These are phyloP conservation scores for Philaethria dido DNA, from an alignment of 2,888 invertebrate genomes.

Conservation along the genomic window DNA sequence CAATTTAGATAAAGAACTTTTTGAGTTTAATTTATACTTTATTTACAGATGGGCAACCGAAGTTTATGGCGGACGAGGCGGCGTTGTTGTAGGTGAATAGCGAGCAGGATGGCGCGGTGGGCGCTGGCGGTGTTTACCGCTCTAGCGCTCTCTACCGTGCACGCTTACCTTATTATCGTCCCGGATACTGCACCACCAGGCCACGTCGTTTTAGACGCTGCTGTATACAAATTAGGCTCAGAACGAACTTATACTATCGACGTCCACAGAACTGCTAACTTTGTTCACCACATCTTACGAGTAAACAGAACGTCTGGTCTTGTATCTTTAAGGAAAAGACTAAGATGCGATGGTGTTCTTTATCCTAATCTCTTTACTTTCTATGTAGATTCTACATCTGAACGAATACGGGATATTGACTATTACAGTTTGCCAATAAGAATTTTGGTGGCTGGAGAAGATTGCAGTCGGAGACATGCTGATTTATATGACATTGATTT, in stretches of 20 bases:
- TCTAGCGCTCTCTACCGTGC: slow-evolving; percentile 61
- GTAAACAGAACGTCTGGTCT: slow-evolving; percentile 90
- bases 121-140: slow-evolving; percentile 60
- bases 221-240: slow-evolving; percentile 91
- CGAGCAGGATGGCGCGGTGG: slow-evolving; percentile 60
- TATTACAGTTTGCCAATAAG: slow-evolving; percentile 92
- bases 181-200: slow-evolving; percentile 85
- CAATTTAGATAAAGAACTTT: background rate
- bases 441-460: slow-evolving; percentile 88
- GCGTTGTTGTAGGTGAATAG: slow-evolving; percentile 73
- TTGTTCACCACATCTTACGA: slow-evolving; percentile 90
- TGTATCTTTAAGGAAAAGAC: slow-evolving; percentile 87
- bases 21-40: slow-evolving; percentile 30
- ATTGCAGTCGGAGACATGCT: slow-evolving; percentile 86
- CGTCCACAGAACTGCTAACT: slow-evolving; percentile 91
- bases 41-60: slow-evolving; percentile 67
- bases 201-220: slow-evolving; percentile 89
- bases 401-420: slow-evolving; percentile 90
- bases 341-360: slow-evolving; percentile 91
- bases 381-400: slow-evolving; percentile 93
- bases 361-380: slow-evolving; percentile 94
- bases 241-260: slow-evolving; percentile 91
- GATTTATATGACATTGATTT: slow-evolving; percentile 85
- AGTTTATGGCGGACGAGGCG: slow-evolving; percentile 66
- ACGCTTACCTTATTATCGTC: slow-evolving; percentile 84